Conservation (phyloP, 2,888 invertebrate genomes). For the Mimas tiliae region DNA sequence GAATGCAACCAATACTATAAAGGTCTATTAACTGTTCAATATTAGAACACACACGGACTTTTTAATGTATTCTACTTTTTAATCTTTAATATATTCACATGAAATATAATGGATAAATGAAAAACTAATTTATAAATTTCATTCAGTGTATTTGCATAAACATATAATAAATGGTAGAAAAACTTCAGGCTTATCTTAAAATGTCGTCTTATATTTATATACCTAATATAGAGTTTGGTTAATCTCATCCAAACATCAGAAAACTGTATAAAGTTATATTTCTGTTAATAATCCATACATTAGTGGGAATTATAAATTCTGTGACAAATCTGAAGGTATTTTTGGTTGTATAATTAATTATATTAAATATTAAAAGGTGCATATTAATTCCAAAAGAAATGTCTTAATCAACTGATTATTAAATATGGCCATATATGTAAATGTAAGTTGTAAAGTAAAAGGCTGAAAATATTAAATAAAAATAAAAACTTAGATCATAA, state of each 20-base stretch:
- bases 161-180: constrained; percentile 3
- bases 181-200: neutral
- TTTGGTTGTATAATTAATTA: neutral
- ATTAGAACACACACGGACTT: neutral
- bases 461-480: neutral
- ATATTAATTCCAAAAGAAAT: constrained; percentile 2
- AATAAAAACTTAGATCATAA: neutral
- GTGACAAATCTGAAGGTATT: constrained; percentile 25
- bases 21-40: neutral
- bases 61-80: neutral
- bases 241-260: constrained; percentile 8
- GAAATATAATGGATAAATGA: neutral
- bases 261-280: constrained; percentile 14
- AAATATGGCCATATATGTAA: neutral
- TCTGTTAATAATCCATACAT: constrained; percentile 19
- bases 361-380: constrained; percentile 1
- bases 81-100: constrained; percentile 4
- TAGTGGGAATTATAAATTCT: constrained; percentile 32
- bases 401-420: constrained; percentile 2
- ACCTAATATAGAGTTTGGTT: constrained; percentile 2
- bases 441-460: neutral
- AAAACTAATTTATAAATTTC: neutral
- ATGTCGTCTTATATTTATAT: constrained; percentile 4
- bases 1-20: neutral
- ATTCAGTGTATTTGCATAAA: constrained; percentile 13